These are phyloP conservation scores for Oryzias sinensis DNA, from an alignment of 2,797 vertebrate genomes.

Conservation along the genomic window DNA sequence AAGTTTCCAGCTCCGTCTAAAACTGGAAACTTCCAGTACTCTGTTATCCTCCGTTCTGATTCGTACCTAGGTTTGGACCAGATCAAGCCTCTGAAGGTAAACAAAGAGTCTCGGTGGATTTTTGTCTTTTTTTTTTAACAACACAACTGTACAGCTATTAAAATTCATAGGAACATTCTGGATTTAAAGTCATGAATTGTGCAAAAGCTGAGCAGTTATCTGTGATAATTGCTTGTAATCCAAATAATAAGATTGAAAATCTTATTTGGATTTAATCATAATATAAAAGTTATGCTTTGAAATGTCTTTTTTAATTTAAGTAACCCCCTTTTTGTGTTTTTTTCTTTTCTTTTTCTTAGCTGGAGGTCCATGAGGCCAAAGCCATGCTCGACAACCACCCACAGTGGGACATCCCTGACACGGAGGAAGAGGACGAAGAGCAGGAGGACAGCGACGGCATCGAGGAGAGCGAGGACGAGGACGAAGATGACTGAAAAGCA, in stretches of 20 bases:
- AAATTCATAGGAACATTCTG: too few species aligned
- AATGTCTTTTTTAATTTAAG: too few species aligned
- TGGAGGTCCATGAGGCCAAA: constrained; percentile 98
- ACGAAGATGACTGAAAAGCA: constrained; percentile 86
- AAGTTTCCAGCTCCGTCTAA: constrained; percentile 98
- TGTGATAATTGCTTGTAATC: too few species aligned
- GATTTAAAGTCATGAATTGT: too few species aligned
- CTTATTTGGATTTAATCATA: too few species aligned
- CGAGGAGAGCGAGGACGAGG: constrained; percentile 97
- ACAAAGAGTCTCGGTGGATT: background rate
- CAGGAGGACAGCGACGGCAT: constrained; percentile 98
- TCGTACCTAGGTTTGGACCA: constrained; percentile 97
- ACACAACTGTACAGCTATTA: too few species aligned
- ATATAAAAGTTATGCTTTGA: too few species aligned
- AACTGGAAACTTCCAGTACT: constrained; percentile 98
- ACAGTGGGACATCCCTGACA: constrained; percentile 95
- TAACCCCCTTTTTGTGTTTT: background rate
- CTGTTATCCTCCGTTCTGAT: constrained; percentile 94
- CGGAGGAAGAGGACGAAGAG: constrained; percentile 97
- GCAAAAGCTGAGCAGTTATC: too few species aligned
- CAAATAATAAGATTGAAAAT: too few species aligned
- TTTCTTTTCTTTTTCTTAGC: constrained; percentile 63
- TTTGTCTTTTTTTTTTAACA: background rate
- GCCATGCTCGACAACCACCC: constrained; percentile 97
- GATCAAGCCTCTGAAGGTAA: constrained; percentile 95